A percentile compares a stretch with the other conserved stretches of the same genome.
phyloP scores from a whole-genome alignment of 2,888 invertebrate genomes.

The Gymnocheta viridis region DNA sequence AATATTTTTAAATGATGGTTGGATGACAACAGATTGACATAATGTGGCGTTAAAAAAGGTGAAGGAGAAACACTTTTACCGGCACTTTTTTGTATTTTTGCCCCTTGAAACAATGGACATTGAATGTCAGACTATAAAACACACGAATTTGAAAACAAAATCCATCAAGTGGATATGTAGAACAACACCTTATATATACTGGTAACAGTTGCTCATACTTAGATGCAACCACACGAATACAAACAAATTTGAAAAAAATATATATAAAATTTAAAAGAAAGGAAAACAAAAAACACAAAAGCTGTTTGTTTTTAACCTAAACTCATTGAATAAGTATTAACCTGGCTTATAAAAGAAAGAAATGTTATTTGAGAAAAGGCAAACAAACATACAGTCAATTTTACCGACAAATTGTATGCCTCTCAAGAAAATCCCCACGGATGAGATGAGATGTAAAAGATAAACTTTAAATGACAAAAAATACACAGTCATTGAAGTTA shows the following conservation, averaged over 20 bases:
- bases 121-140: constrained; percentile 1
- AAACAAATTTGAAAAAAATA: constrained; percentile 2
- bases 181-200: constrained; percentile 31
- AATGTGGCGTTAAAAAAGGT: constrained; percentile 81
- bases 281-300: constrained; percentile 29
- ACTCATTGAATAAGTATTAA: constrained; percentile 59
- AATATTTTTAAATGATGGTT: constrained; percentile 59
- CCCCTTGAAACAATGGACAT: constrained; percentile 33
- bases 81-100: constrained; percentile 46
- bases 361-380: constrained; percentile 38
- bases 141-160: constrained; percentile 27
- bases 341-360: constrained; percentile 52
- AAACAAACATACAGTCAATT: constrained; percentile 42
- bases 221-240: constrained; percentile 57
- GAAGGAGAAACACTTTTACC: constrained; percentile 58
- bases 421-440: constrained; percentile 58
- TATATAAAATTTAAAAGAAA: background rate
- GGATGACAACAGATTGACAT: constrained; percentile 79
- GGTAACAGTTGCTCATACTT: constrained; percentile 48
- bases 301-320: constrained; percentile 48
- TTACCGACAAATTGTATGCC: constrained; percentile 65
- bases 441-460: constrained; percentile 58
- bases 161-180: constrained; percentile 73
- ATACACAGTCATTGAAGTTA: constrained; percentile 24
- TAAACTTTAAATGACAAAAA: constrained; percentile 56